Percentiles rank a stretch among this genome's conserved stretches.
These are phyloP conservation scores for Merluccius polli DNA, from an alignment of 2,797 vertebrate genomes.

Conservation along the genomic window DNA sequence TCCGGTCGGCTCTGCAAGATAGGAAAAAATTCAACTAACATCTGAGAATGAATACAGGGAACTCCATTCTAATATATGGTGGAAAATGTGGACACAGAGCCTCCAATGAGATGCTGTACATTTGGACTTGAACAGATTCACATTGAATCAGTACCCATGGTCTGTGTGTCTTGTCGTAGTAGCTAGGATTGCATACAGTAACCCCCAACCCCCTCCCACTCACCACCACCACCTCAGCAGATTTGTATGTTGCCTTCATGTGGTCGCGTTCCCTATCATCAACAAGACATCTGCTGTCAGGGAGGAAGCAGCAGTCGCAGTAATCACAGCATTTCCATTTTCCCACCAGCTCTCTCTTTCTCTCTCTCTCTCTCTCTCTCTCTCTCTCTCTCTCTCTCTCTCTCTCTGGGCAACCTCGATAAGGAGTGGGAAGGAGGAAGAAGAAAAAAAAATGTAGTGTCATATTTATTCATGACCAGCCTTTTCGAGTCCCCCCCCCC, in stretches of 20 bases:
- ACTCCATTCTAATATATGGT: not conserved
- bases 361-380: conserved; percentile 48
- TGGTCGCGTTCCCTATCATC: conserved; percentile 57
- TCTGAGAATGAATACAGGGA: not conserved
- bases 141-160: not conserved
- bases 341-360: conserved; percentile 30
- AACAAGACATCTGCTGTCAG: conserved; percentile 70
- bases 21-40: too few relatives aligned
- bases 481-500: conserved; percentile 42
- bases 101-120: not conserved
- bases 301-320: conserved; percentile 51
- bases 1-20: too few relatives aligned
- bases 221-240: conserved; percentile 37
- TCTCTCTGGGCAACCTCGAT: conserved; percentile 68
- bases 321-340: conserved; percentile 65
- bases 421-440: conserved; percentile 51
- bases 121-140: not conserved
- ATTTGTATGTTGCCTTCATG: conserved; percentile 58
- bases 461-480: conserved; percentile 76
- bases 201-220: not conserved
- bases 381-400: conserved; percentile 58
- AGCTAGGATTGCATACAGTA: not conserved
- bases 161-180: not conserved
- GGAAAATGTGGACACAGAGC: not conserved
- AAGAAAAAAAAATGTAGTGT: conserved; percentile 54